Base-by-base conservation (phyloP, 2,797 vertebrate genomes). In the Clarias pachynema region DNA sequence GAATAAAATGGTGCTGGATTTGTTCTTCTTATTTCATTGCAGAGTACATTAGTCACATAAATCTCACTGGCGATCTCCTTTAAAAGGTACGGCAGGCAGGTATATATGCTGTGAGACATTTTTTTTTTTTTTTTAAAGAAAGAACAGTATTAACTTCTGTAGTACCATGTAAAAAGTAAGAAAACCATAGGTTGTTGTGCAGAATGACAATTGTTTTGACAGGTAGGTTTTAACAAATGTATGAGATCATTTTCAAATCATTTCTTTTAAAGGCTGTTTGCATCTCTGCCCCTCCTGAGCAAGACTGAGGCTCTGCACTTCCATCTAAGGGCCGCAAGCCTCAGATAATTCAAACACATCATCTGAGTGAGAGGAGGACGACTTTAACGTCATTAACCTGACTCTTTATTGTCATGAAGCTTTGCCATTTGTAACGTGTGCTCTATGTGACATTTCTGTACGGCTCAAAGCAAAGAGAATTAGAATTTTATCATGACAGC, bases 281-380 rank as follows among this genome's bases (percentile, higher is more conserved):
- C 65, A 79, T 81, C 34, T 63, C n/a, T 72, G 78, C 56, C 40
- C 26, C 31, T 53, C 70, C 8, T 63, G 68, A 85, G 59, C 15
- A 60, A 4, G 5, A 31, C 77, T n/a, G 37, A 49, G 34, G 26
- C 66, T 56, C 12, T 80, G 18, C 49, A 53, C 68, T 85, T 79
- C 68, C 57, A 65, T 62, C 29, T 34, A 40, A 65, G 68, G 40
- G 26, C 66, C 15, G 57, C 57, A 56, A 62, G 77, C 29, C 26
- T 82, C 20, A 6, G 31, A 44, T 59, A 82, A 75, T 82, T 86
- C 62, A 81, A 82, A 74, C 70, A 86, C 84, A 86, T 82, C 60
- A 6, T 75, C 56, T 62, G 65, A 15, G 34, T 1, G 37, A 72
- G 18, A 60, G 65, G 56, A 79, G 83, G 68, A 60, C 0, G 5